Conservation (phyloP, 2,113 vertebrate genomes). For the Oryzias celebensis region DNA sequence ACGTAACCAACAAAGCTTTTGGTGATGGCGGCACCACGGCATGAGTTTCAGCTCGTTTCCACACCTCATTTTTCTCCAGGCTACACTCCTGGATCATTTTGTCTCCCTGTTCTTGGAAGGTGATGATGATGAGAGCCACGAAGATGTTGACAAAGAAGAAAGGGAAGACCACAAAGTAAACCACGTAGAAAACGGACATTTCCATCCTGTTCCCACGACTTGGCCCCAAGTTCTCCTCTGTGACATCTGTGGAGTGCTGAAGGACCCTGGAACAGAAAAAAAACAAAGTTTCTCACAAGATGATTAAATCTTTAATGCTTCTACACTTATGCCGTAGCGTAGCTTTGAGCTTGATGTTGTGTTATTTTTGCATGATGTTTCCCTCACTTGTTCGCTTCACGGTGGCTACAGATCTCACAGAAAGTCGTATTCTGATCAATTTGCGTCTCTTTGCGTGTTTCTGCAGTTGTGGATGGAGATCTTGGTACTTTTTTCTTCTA, state of each 20-base stretch:
- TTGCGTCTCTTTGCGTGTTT: too few relatives aligned
- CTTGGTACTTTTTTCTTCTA: too few relatives aligned
- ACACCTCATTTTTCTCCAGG: conserved; percentile 97
- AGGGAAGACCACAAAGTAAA: conserved; percentile 98
- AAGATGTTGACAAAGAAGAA: conserved; percentile 99
- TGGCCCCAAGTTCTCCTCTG: conserved; percentile 93
- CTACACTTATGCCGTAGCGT: background rate
- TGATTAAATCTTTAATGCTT: too few relatives aligned
- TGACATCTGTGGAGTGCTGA: conserved; percentile 96
- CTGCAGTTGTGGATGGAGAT: too few relatives aligned
- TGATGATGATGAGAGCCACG: conserved; percentile 98
- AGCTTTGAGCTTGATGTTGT: background rate
- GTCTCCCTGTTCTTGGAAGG: conserved; percentile 98
- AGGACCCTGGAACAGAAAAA: conserved; percentile 81
- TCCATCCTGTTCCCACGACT: conserved; percentile 98
- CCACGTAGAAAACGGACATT: conserved; percentile 99
- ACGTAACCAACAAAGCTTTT: conserved; percentile 2
- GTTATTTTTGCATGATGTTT: too few relatives aligned
- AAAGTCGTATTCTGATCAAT: too few relatives aligned
- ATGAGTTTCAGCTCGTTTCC: background rate
- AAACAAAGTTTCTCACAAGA: background rate
- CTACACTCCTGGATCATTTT: conserved; percentile 99
- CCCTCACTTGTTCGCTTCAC: background rate
- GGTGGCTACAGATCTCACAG: too few relatives aligned
- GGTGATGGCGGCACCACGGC: background rate